Percentiles rank a stretch among this genome's conserved stretches.
Conservation (phyloP, 2,888 invertebrate species). For the Athripsodes cinereus region DNA sequence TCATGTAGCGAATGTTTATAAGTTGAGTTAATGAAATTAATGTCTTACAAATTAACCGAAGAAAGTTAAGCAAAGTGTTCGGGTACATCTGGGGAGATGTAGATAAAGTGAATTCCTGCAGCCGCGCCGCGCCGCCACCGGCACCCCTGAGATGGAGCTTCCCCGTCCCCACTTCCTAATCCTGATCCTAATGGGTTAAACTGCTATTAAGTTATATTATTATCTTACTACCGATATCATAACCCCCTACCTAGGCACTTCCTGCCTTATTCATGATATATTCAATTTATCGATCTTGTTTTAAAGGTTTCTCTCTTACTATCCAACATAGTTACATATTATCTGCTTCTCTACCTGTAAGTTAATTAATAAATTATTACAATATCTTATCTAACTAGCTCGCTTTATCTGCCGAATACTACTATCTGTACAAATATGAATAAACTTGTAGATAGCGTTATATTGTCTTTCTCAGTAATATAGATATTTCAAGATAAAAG, state of each 20-base stretch:
- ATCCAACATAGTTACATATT: too few species aligned
- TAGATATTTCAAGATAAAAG: too few species aligned
- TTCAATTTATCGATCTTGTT: background rate
- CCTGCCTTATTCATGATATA: background rate
- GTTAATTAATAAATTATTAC: too few species aligned
- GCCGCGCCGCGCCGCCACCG: constrained; percentile 8
- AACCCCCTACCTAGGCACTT: background rate
- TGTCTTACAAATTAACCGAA: constrained; percentile 20
- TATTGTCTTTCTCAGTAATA: too few species aligned
- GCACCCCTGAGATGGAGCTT: constrained; percentile 7
- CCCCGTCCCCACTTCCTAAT: constrained; percentile 1
- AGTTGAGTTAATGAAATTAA: constrained; percentile 20
- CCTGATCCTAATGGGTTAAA: constrained; percentile 22
- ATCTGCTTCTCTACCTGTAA: too few species aligned
- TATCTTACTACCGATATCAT: constrained; percentile 20
- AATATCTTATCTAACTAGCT: too few species aligned
- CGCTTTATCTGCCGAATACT: too few species aligned
- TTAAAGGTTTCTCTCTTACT: background rate
- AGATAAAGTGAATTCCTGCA: constrained; percentile 12
- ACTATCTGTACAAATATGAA: too few species aligned
- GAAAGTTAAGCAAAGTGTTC: constrained; percentile 13
- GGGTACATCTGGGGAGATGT: constrained; percentile 17
- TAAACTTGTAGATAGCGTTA: too few species aligned
- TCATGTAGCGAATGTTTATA: constrained; percentile 16
- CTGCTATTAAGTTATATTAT: constrained; percentile 23